Evolutionary conservation across 2,113 vertebrate species (phyloP), one percentile per base, ranked within the genome.

Genomic region (Sterna hirundo): DNA sequence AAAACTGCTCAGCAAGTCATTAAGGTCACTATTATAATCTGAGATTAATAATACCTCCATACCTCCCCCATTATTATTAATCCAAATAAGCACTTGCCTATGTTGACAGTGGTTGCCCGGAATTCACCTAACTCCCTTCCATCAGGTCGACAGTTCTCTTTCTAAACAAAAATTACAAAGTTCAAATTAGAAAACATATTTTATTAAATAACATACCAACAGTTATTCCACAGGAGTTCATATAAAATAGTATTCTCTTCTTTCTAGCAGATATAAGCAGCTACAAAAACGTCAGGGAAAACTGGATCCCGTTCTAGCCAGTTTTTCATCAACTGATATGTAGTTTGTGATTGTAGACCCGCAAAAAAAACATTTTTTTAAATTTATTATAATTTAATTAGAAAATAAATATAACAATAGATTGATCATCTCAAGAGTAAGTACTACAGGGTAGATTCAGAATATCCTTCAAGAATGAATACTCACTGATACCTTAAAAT

Each of bases 91-190:
- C 30, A 97, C 98, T 98, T 93, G 99, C 99, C 99, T 94, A 99
- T 98, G 93, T 99, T 99, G 85, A 99, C 97, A n/a, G 99, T 99
- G 22, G 99, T 99, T 70, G 99, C 98, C 97, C 99, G 98, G 97
- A 99, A 99, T 95, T 99, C 99, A 76, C 98, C 98, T 89, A 99
- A 96, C 86, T 99, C 99, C 84, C 99, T 98, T 95, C 99, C 99
- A 97, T 99, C 99, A 1, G 99, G 99, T 36, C 99, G 98, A 94
- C 99, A 99, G 97, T 99, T 99, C 96, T 99, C 99, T 97, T 99
- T 99, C 99, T 99, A 96, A 84, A 96, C 36, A 66, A 36, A 58
- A 86, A 85, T 75, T 62, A 71, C 7, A 36, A 42, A 86, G 11
- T 40, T 87, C 30, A 69, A 79, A 72, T 93, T 64, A 94, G 38